Percentiles rank a stretch among this genome's conserved stretches.
Evolutionary conservation across 2,797 vertebrate species (phyloP).

Genomic region (Pitangus sulphuratus): DNA sequence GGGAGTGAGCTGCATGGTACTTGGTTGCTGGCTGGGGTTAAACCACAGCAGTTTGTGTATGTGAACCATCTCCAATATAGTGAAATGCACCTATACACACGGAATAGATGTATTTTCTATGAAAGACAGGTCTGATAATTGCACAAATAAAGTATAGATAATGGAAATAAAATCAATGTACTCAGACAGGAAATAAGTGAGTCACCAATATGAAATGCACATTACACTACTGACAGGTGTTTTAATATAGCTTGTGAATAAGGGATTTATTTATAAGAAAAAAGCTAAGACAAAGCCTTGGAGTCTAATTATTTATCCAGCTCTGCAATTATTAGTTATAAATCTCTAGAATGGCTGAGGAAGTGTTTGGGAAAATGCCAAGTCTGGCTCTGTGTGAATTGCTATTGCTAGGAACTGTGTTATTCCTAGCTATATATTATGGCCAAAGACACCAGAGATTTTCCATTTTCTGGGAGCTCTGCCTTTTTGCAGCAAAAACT

Average conservation of each 20-base stretch:
- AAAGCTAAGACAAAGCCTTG: slow-evolving; percentile 35
- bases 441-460: slow-evolving; percentile 33
- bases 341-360: slow-evolving; percentile 44
- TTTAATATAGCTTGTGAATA: slow-evolving; percentile 31
- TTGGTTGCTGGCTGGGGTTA: neutral
- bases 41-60: neutral
- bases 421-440: slow-evolving; percentile 24
- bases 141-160: neutral
- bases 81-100: neutral
- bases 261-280: slow-evolving; percentile 42
- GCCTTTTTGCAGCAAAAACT: slow-evolving; percentile 48
- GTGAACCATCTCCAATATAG: neutral
- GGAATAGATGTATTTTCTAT: neutral
- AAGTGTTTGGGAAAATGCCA: slow-evolving; percentile 42
- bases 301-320: slow-evolving; percentile 46
- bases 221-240: neutral
- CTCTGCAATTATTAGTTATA: slow-evolving; percentile 41
- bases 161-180: slow-evolving; percentile 28
- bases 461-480: slow-evolving; percentile 49
- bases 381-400: slow-evolving; percentile 2
- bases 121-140: slow-evolving; percentile 7
- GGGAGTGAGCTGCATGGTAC: neutral
- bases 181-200: neutral
- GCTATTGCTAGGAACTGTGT: slow-evolving; percentile 21
- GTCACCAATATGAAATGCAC: neutral